These are phyloP conservation scores for Cosmia trapezina DNA, from an alignment of 2,888 invertebrate species.

Conservation along the genomic window DNA sequence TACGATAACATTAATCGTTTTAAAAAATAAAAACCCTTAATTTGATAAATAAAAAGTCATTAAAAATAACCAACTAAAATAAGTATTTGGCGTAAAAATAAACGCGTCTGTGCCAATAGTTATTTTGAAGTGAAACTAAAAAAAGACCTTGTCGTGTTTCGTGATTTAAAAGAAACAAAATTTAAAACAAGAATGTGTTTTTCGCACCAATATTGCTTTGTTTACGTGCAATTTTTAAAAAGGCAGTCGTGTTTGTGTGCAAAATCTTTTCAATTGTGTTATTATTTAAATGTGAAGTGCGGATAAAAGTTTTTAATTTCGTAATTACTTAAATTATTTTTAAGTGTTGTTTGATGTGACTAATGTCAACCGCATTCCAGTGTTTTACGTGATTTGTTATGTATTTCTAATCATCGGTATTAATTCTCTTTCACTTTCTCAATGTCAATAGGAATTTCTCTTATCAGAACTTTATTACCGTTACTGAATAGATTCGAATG, in stretches of 20 bases:
- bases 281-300: constrained; percentile 32
- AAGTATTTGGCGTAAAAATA: constrained; percentile 38
- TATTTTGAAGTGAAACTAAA: constrained; percentile 42
- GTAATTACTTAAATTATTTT: constrained; percentile 4
- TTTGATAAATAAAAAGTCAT: constrained; percentile 11
- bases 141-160: constrained; percentile 16
- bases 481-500: neutral
- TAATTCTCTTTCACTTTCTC: neutral
- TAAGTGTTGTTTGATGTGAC: constrained; percentile 40
- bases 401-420: neutral
- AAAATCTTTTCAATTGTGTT: neutral
- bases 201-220: constrained; percentile 41
- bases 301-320: constrained; percentile 13
- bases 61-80: constrained; percentile 26
- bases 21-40: constrained; percentile 64
- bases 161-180: constrained; percentile 26
- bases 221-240: constrained; percentile 37
- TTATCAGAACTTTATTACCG: neutral
- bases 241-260: constrained; percentile 18
- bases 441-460: neutral
- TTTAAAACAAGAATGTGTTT: constrained; percentile 37
- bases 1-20: constrained; percentile 66
- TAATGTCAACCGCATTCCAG: constrained; percentile 18
- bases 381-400: neutral
- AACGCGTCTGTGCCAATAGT: constrained; percentile 37